phyloP scores from a whole-genome alignment of 1,140 invertebrate species.

The Palaemon carinicauda region DNA sequence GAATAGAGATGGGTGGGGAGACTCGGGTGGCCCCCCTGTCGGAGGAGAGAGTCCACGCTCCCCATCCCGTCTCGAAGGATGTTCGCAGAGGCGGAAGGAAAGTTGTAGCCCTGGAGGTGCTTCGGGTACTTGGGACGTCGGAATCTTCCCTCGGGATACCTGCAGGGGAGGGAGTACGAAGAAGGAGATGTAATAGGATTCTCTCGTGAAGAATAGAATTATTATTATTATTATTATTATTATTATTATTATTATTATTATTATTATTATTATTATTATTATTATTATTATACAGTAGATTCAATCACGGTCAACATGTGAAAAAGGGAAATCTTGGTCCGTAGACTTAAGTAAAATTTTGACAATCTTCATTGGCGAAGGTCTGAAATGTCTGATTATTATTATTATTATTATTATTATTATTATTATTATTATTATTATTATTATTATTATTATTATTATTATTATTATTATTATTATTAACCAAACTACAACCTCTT shows the following conservation, averaged over 20 bases:
- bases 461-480: too few species aligned
- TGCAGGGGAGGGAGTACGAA: neutral
- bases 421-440: too few species aligned
- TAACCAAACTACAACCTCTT: too few species aligned
- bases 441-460: too few species aligned
- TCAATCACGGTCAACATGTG: too few species aligned
- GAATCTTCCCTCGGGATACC: slow-evolving; percentile 53
- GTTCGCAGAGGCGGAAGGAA: neutral
- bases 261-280: slow-evolving; percentile 11
- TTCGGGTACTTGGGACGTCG: slow-evolving; percentile 56
- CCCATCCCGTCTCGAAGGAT: slow-evolving; percentile 25
- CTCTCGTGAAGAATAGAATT: neutral
- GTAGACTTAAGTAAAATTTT: too few species aligned
- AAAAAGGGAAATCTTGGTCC: too few species aligned
- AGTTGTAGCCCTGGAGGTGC: slow-evolving; percentile 54
- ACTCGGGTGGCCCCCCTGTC: slow-evolving; percentile 7
- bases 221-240: neutral
- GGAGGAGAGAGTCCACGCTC: neutral
- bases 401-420: too few species aligned
- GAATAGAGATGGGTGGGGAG: slow-evolving; percentile 39
- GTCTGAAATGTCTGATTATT: neutral
- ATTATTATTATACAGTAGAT: neutral
- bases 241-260: slow-evolving; percentile 12
- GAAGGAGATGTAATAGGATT: neutral
- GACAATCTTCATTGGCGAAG: too few species aligned